Percentiles rank a stretch among this genome's conserved stretches.
Evolutionary conservation across 2,797 vertebrate species (phyloP).

Genomic region (Myotis findleyi): DNA sequence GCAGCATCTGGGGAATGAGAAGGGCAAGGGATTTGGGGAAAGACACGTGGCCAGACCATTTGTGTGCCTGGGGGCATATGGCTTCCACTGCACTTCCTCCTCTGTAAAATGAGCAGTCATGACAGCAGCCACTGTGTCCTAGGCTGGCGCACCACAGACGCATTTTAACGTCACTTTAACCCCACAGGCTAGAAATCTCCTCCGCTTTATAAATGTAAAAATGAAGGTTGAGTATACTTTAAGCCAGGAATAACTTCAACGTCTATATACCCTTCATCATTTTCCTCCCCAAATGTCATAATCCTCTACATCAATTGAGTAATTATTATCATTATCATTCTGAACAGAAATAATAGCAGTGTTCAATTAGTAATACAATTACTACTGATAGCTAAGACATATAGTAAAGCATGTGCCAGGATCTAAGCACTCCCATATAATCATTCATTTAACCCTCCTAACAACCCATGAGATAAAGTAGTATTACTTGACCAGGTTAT

Average conservation of each 20-base stretch:
- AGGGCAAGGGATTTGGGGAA: background rate
- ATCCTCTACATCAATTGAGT: background rate
- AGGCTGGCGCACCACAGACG: background rate
- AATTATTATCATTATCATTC: slow-evolving; percentile 12
- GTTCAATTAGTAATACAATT: background rate
- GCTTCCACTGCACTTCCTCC: background rate
- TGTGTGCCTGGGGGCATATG: background rate
- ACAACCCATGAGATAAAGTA: background rate
- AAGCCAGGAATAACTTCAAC: slow-evolving; percentile 17
- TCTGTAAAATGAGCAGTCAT: background rate
- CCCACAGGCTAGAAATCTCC: background rate
- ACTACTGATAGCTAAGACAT: background rate
- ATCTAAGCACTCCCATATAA: background rate
- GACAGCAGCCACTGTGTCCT: background rate
- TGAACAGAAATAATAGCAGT: slow-evolving; percentile 26
- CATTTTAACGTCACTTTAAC: background rate
- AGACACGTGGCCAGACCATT: background rate
- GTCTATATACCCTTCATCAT: background rate
- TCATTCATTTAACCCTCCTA: background rate
- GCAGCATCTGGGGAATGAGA: background rate
- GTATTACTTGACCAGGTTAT: background rate
- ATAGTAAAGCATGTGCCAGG: background rate
- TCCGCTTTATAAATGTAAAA: slow-evolving; percentile 38
- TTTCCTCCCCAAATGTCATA: slow-evolving; percentile 12
- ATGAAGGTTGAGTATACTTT: background rate